These are phyloP conservation scores for Phaenicophaeus curvirostris DNA, from an alignment of 2,797 vertebrate species.

Conservation along the genomic window DNA sequence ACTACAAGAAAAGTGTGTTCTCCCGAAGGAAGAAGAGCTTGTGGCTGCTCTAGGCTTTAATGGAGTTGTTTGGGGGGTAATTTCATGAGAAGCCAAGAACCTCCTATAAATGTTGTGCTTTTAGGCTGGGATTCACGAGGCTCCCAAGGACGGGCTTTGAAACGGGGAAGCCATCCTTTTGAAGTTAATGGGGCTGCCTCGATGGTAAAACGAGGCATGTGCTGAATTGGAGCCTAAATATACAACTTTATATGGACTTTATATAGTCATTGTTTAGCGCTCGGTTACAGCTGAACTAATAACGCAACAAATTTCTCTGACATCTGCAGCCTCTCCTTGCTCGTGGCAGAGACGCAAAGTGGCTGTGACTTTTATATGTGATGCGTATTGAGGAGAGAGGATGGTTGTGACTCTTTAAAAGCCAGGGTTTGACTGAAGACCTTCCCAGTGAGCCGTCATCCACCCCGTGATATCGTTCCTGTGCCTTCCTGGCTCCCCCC, in stretches of 20 bases:
- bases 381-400: background rate
- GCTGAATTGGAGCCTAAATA: background rate
- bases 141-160: background rate
- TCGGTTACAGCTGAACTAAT: background rate
- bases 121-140: background rate
- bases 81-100: background rate
- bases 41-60: background rate
- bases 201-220: background rate
- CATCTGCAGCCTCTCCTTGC: background rate
- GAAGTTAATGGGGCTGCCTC: background rate
- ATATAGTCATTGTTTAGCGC: background rate
- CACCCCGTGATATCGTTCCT: background rate
- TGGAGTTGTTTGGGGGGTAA: background rate
- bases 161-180: background rate
- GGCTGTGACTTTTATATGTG: background rate
- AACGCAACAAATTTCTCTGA: background rate
- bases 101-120: background rate
- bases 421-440: background rate
- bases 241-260: background rate
- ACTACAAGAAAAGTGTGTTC: background rate
- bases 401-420: background rate
- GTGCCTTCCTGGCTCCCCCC: background rate
- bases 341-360: background rate
- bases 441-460: background rate
- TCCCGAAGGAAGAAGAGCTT: background rate